Conservation (phyloP, 2,113 vertebrate species). For the Galeopterus variegatus region DNA sequence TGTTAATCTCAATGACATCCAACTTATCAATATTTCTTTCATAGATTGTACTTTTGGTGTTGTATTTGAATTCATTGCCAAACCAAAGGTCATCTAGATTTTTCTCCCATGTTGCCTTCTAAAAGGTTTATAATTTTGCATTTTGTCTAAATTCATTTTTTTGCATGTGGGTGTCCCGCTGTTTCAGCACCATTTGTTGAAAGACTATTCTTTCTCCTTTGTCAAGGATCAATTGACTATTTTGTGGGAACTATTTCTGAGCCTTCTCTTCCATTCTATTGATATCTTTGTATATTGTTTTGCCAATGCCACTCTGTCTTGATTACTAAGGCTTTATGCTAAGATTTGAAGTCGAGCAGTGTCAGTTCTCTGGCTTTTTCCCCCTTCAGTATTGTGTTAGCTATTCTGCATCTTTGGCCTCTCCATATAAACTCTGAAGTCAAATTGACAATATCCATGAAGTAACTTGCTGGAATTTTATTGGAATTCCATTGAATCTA, state of each 20-base stretch:
- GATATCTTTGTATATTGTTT: background rate
- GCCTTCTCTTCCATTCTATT: background rate
- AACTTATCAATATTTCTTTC: background rate
- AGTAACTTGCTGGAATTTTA: background rate
- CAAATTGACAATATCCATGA: background rate
- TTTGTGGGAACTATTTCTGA: background rate
- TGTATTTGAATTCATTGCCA: background rate
- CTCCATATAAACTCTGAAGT: background rate
- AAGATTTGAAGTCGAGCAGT: background rate
- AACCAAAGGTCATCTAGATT: background rate
- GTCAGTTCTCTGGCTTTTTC: background rate
- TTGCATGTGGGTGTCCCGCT: too few species aligned
- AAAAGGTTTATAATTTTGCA: background rate
- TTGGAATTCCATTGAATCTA: background rate
- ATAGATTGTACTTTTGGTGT: background rate
- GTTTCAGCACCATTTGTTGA: background rate
- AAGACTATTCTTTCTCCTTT: background rate
- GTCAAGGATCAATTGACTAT: background rate
- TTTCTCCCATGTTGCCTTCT: background rate
- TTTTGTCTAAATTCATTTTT: background rate
- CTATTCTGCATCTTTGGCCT: background rate
- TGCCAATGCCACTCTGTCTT: background rate
- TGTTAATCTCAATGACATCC: background rate
- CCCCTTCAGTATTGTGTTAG: background rate
- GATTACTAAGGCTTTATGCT: background rate